Evolutionary conservation across 2,113 vertebrate species (phyloP).

Genomic region (Promerops cafer): DNA sequence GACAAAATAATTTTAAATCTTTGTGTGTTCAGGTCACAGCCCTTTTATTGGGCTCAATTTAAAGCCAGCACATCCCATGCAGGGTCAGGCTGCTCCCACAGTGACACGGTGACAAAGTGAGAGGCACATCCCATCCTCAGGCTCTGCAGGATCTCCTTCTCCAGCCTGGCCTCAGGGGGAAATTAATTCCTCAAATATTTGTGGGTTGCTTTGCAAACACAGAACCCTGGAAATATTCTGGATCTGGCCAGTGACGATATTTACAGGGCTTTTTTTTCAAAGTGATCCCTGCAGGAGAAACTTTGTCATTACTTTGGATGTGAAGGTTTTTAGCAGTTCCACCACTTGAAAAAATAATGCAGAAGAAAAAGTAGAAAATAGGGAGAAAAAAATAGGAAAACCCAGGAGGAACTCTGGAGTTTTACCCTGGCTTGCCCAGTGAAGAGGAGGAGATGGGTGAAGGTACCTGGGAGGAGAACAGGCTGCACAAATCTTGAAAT

Average conservation of each 20-base stretch:
- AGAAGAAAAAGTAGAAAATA: neutral
- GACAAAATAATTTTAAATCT: neutral
- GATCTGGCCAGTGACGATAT: neutral
- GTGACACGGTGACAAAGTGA: neutral
- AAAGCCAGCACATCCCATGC: neutral
- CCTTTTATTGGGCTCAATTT: neutral
- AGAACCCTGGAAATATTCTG: neutral
- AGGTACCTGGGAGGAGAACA: neutral
- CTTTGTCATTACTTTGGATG: neutral
- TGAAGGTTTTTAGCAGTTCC: neutral
- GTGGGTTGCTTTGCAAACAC: neutral
- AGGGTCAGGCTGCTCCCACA: neutral
- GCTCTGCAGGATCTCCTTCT: neutral
- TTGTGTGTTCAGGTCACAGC: neutral
- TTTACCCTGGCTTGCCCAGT: neutral
- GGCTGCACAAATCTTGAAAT: neutral
- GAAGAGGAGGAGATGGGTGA: neutral
- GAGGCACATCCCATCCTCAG: neutral
- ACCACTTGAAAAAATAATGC: neutral
- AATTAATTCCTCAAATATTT: neutral
- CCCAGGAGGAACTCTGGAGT: rapidly evolving
- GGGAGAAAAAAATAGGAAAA: neutral
- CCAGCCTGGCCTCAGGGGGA: neutral
- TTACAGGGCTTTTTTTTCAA: neutral
- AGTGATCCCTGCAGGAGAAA: neutral